Evolutionary conservation across 2,888 invertebrate genomes (phyloP), one percentile per base, ranked within the genome.

Genomic region (Erpobdella octoculata): DNA sequence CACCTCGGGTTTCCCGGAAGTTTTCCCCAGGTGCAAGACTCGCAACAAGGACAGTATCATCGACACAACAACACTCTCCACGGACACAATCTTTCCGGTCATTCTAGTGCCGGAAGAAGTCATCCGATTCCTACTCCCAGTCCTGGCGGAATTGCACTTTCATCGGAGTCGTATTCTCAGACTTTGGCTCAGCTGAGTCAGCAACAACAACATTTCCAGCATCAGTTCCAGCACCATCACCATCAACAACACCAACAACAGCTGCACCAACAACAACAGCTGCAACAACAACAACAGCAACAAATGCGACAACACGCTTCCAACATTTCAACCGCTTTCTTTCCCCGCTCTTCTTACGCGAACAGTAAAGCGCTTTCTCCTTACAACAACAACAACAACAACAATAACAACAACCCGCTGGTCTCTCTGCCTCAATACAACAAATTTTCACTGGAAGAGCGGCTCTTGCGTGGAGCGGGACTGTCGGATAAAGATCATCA

Each of bases 331-430:
- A 35, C 9, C 28, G 31, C 31, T n/a, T 6, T 62, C 8, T 35
- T 62, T 62, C 33, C 62, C 31, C 62, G 35, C 35, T 21, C 35
- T 31, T 62, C 28, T 9, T n/a, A 28, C 5, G 33, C n/a, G n/a
- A 28, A n/a, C 5, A 31, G 33, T 5, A 31, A 62, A 33, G 33
- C n/a, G 4, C 5, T 35, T 2, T 33, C 62, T 35, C 35, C 35
- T 62, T 62, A 31, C 21, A 67, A 41, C 62, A 62, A 62, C 62
- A 62, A 8, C 28, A 62, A 62, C 31, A 62, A 28, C 62, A 62
- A 62, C 62, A 62, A 9, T 35, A 62, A 28, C 62, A 62, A 8
- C 25, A 67, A 46, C 46, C n/a, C 53, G 18, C 53, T 53, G 21
- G 15, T 53, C 8, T 53, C 53, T 15, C 21, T 53, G 6, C 28